phyloP scores from a whole-genome alignment of 1,140 invertebrate genomes.

The Dendrolimus kikuchii region DNA sequence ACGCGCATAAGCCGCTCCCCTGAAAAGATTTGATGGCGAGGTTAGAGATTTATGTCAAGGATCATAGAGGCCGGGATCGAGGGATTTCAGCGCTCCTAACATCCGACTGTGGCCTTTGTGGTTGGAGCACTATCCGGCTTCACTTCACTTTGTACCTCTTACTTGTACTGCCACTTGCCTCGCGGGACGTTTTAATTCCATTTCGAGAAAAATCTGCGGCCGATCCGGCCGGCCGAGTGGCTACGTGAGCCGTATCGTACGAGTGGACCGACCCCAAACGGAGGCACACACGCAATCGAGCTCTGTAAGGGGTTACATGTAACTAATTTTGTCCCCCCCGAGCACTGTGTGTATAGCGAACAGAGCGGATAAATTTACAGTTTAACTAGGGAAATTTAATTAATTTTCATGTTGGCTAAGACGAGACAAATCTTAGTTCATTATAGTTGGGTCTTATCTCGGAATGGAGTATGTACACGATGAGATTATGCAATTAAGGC shows the following conservation, averaged over 20 bases:
- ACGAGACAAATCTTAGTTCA: no score
- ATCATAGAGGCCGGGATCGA: conserved; percentile 65
- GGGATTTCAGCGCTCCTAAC: conserved; percentile 62
- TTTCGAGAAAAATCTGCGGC: conserved; percentile 32
- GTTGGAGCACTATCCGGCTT: conserved; percentile 64
- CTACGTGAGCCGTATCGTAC: conserved; percentile 1
- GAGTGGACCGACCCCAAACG: no score
- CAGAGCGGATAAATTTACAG: no score
- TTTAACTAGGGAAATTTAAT: no score
- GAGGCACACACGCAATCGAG: no score
- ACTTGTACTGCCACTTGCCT: conserved; percentile 62
- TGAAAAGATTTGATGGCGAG: conserved; percentile 69
- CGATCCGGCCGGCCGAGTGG: conserved; percentile 10
- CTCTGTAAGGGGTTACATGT: no score
- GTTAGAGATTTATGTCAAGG: conserved; percentile 72
- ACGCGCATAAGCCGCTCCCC: conserved; percentile 56
- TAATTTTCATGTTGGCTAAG: no score
- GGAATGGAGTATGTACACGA: no score
- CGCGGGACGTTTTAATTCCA: conserved; percentile 65
- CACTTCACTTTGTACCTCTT: conserved; percentile 65
- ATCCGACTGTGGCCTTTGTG: conserved; percentile 68
- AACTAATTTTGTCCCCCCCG: no score
- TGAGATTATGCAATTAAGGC: no score
- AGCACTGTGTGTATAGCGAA: no score
- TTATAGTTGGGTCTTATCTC: no score